Conservation (phyloP, 2,797 vertebrate species). For the Diglossa cyanea region DNA sequence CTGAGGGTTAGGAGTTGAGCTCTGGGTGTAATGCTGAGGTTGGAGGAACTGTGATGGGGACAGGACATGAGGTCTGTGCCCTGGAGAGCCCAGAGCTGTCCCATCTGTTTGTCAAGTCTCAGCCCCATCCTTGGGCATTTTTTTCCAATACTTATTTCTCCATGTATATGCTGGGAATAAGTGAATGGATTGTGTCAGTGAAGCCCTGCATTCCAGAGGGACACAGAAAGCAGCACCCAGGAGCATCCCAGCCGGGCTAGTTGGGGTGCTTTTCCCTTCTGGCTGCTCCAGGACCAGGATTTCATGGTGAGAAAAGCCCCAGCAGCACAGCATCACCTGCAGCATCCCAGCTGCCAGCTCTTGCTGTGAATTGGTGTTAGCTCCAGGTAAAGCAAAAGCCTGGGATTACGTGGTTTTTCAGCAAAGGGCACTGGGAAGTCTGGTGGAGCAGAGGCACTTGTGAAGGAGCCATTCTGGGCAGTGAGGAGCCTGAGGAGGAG, state of each 20-base stretch:
- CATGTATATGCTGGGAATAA: fast-evolving
- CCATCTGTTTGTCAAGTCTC: background rate
- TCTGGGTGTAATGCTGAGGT: background rate
- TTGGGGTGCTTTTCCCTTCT: fast-evolving
- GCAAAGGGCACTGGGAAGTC: background rate
- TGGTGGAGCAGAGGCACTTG: fast-evolving
- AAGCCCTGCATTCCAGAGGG: background rate
- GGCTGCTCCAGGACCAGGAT: background rate
- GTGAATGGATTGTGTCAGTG: background rate
- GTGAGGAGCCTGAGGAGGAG: background rate
- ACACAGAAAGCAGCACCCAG: background rate
- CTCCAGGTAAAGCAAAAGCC: background rate
- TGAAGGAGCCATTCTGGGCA: background rate
- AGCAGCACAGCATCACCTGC: background rate
- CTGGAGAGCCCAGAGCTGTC: background rate
- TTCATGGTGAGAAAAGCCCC: background rate
- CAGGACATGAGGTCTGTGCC: fast-evolving
- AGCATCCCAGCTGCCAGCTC: background rate
- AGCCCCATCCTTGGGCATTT: background rate
- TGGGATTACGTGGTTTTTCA: background rate
- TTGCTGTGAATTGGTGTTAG: background rate
- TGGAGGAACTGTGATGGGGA: background rate
- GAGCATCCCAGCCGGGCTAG: fast-evolving
- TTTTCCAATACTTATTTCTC: background rate
- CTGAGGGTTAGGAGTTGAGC: fast-evolving